Percentiles rank a stretch among this genome's conserved stretches.
Evolutionary conservation across 2,113 vertebrate species (phyloP).

Genomic region (Hydropotes inermis): DNA sequence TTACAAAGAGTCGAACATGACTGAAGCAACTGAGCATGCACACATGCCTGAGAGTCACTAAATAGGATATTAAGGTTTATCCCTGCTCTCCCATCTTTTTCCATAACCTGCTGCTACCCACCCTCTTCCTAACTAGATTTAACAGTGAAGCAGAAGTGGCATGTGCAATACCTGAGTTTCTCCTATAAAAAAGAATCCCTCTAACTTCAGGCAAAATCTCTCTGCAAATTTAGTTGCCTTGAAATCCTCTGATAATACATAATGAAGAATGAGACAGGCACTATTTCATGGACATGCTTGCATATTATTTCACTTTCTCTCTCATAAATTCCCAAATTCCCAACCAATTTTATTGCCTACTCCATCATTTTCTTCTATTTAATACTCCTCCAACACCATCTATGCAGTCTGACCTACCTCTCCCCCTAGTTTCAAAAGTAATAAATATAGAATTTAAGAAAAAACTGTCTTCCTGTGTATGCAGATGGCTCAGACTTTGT

Average conservation of each 20-base stretch:
- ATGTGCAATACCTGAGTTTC: neutral
- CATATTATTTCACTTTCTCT: neutral
- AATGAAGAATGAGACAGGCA: slow-evolving; percentile 3
- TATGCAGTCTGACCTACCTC: neutral
- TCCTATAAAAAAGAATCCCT: neutral
- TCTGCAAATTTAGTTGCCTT: neutral
- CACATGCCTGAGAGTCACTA: neutral
- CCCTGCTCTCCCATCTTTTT: neutral
- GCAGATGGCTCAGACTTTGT: neutral
- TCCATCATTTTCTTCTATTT: neutral
- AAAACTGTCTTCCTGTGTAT: neutral
- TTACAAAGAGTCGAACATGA: neutral
- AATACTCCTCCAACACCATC: neutral
- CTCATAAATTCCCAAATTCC: slow-evolving; percentile 48
- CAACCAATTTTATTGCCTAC: slow-evolving; percentile 9
- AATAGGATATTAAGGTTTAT: neutral
- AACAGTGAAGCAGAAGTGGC: neutral
- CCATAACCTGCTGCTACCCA: neutral
- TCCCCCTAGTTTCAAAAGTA: neutral
- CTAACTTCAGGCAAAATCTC: neutral
- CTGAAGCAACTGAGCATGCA: neutral
- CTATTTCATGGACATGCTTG: neutral
- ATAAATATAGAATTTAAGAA: neutral
- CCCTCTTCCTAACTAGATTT: neutral
- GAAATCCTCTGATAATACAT: slow-evolving; percentile 7